Conservation (phyloP, 2,888 invertebrate species). For the Microctonus hyperodae region DNA sequence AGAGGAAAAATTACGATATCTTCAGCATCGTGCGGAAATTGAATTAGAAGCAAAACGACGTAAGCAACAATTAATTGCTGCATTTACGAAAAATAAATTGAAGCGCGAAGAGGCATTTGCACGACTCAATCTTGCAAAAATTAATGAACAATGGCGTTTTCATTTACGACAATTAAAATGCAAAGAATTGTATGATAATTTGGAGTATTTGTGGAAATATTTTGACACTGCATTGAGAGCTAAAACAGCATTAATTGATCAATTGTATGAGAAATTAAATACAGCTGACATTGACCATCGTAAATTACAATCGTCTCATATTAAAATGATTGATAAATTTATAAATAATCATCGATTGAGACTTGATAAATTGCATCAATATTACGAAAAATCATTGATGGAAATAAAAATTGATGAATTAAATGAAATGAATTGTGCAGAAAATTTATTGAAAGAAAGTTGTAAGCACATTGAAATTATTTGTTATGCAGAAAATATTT, state of each 20-base stretch:
- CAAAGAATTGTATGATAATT: constrained; percentile 74
- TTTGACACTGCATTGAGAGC: constrained; percentile 72
- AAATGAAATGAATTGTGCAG: constrained; percentile 66
- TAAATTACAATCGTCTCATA: constrained; percentile 76
- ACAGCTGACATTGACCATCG: constrained; percentile 78
- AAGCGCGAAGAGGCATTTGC: constrained; percentile 82
- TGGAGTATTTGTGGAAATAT: constrained; percentile 69
- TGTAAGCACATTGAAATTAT: constrained; percentile 69
- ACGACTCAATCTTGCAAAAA: constrained; percentile 81
- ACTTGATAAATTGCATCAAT: constrained; percentile 66
- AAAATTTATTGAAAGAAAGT: constrained; percentile 65
- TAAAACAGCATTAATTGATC: constrained; percentile 73
- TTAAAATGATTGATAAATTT: constrained; percentile 74
- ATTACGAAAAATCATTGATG: constrained; percentile 68
- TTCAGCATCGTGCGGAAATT: constrained; percentile 82
- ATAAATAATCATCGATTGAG: constrained; percentile 72
- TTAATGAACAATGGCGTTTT: constrained; percentile 85
- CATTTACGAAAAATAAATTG: constrained; percentile 86
- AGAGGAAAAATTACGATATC: constrained; percentile 80
- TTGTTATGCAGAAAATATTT: constrained; percentile 67
- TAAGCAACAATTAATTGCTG: constrained; percentile 80
- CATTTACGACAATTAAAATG: constrained; percentile 79
- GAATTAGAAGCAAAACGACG: constrained; percentile 82
- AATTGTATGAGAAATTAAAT: constrained; percentile 72
- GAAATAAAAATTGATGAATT: constrained; percentile 64